Evolutionary conservation across 2,888 invertebrate genomes (phyloP), one percentile per base, ranked within the genome.

Genomic region (Rhimphoctona megacephalus): DNA sequence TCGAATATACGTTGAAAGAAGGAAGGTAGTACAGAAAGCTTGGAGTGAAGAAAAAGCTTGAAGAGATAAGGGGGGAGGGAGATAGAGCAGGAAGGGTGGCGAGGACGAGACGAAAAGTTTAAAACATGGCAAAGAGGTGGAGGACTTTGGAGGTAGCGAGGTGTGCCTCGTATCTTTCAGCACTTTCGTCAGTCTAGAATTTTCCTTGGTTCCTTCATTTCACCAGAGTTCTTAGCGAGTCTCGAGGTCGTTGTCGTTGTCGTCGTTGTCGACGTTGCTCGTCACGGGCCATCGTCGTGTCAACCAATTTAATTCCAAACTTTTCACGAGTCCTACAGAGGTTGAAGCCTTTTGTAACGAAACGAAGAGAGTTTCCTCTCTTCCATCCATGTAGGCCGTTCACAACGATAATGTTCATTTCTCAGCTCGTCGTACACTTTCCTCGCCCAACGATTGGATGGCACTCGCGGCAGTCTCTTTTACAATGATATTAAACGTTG

Each of bases 291-390:
- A 82, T 82, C 85, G 66, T 85, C 76, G 82, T 57, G 86, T 87
- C 88, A 87, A 87, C 88, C 88, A 90, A 91, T 90, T 90, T 90
- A 91, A 92, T 92, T 92, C 89, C 85, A 90, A 92, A 92, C 90
- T 92, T 92, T 91, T 90, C 81, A 22, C 84, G 61, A 76, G 78
- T 81, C 72, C 80, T 81, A 74, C 61, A 81, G 74, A 82, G 83
- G 85, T 86, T 77, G 54, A 69, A 85, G 77, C 83, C 83, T 61
- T 77, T 81, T 81, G 77, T 70, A 57, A 85, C 49, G 78, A 67
- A 30, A 67, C 57, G 74, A 17, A 39, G 77, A 39, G 72, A 76
- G 70, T 73, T 79, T 66, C 36, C 52, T 14, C 64, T 46, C 46
- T 70, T 39, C 67, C 61, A 61, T 30, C 61, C 17, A 61, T 46